Conservation (phyloP, 53 echinoderm and acorn worm species). For the Mesocentrotus franciscanus region DNA sequence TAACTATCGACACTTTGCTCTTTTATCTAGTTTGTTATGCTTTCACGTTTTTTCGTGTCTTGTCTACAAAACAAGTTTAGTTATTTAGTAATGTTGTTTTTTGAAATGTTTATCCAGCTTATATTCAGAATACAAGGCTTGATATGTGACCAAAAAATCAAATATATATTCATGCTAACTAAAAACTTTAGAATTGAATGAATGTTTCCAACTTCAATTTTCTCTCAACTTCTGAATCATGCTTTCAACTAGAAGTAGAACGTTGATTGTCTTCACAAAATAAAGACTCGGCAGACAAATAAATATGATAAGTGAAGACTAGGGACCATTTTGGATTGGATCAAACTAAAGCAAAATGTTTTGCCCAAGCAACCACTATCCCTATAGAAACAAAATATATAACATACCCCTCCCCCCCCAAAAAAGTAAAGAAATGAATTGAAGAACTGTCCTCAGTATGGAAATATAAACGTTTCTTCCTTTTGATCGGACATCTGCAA, state of each 20-base stretch:
- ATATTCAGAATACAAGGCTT: neutral
- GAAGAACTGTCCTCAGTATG: too few relatives aligned
- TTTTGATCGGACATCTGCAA: too few relatives aligned
- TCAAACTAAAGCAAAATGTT: too few relatives aligned
- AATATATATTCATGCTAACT: neutral
- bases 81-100: neutral
- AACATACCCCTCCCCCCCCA: too few relatives aligned
- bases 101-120: neutral
- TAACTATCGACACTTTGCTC: neutral
- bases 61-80: too few relatives aligned
- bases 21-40: neutral
- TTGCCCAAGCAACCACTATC: too few relatives aligned
- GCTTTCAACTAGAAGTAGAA: neutral
- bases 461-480: too few relatives aligned
- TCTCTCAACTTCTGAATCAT: neutral
- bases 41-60: neutral
- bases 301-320: neutral
- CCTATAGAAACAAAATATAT: too few relatives aligned
- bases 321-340: neutral
- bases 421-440: too few relatives aligned
- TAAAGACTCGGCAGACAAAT: neutral
- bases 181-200: neutral
- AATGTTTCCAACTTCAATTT: neutral
- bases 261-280: neutral
- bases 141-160: neutral